phyloP scores from a whole-genome alignment of 2,113 vertebrate genomes.

The Paracanthobrama guichenoti region DNA sequence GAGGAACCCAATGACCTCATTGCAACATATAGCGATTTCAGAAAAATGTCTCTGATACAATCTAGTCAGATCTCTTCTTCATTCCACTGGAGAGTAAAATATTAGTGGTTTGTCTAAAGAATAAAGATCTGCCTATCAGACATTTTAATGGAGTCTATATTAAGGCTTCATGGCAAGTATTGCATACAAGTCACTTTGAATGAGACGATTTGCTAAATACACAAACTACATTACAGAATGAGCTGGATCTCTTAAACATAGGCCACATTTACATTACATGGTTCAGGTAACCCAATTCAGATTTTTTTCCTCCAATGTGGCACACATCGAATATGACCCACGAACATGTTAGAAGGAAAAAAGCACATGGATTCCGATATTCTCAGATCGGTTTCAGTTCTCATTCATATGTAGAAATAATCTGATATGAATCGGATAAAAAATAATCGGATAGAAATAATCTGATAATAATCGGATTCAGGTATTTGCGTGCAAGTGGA shows the following conservation, averaged over 20 bases:
- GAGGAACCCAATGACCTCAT: conserved; percentile 9
- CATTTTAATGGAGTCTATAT: not conserved
- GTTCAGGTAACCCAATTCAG: no score
- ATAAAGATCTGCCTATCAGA: not conserved
- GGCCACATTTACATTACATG: no score
- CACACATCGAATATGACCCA: no score
- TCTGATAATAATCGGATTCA: no score
- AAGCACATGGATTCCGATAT: no score
- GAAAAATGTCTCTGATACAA: not conserved
- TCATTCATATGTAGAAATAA: no score
- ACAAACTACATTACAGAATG: not conserved
- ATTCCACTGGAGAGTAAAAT: not conserved
- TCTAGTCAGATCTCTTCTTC: not conserved
- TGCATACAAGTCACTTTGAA: not conserved
- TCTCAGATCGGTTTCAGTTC: no score
- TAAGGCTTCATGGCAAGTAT: not conserved
- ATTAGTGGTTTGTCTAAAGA: not conserved
- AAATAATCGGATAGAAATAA: no score
- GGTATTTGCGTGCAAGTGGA: no score
- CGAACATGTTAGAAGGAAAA: no score
- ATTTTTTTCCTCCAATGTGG: no score
- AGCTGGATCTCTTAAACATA: not conserved
- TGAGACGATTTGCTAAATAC: not conserved
- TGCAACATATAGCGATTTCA: not conserved
- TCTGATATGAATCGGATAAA: no score